Evolutionary conservation across 1,140 invertebrate genomes (phyloP).

Genomic region (Lordiphosa clarofinis): DNA sequence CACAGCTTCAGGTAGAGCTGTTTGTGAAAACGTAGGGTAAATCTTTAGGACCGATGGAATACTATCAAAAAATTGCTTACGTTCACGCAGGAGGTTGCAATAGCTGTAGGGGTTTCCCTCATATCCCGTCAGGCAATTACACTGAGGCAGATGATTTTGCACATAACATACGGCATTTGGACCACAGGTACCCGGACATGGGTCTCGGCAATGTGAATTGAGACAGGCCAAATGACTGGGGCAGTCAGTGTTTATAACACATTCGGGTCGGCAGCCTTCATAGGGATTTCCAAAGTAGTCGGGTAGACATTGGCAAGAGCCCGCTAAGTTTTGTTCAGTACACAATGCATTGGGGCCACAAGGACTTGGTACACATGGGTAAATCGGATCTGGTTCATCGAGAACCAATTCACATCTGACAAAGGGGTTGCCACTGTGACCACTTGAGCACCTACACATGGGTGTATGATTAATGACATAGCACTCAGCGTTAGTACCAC

Average conservation of each 20-base stretch:
- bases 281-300: slow-evolving; percentile 88
- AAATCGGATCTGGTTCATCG: slow-evolving; percentile 66
- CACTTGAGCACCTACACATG: slow-evolving; percentile 84
- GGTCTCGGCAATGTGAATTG: slow-evolving; percentile 87
- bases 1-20: slow-evolving; percentile 44
- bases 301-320: slow-evolving; percentile 86
- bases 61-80: slow-evolving; percentile 80
- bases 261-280: slow-evolving; percentile 87
- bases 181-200: slow-evolving; percentile 88
- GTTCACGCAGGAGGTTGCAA: slow-evolving; percentile 82
- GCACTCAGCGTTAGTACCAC: slow-evolving; percentile 84
- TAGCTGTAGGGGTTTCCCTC: slow-evolving; percentile 86
- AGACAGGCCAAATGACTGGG: slow-evolving; percentile 85
- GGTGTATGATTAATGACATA: slow-evolving; percentile 84
- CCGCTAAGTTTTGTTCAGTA: slow-evolving; percentile 83
- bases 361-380: slow-evolving; percentile 82
- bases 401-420: slow-evolving; percentile 82
- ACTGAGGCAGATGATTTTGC: slow-evolving; percentile 87
- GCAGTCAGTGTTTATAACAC: slow-evolving; percentile 87
- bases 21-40: slow-evolving; percentile 5
- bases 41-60: background rate
- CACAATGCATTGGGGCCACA: slow-evolving; percentile 84
- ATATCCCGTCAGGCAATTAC: slow-evolving; percentile 84
- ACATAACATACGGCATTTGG: slow-evolving; percentile 87
- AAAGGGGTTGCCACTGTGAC: slow-evolving; percentile 86